Base-by-base conservation (phyloP, 2,888 invertebrate species). In the Endotricha flammealis region DNA sequence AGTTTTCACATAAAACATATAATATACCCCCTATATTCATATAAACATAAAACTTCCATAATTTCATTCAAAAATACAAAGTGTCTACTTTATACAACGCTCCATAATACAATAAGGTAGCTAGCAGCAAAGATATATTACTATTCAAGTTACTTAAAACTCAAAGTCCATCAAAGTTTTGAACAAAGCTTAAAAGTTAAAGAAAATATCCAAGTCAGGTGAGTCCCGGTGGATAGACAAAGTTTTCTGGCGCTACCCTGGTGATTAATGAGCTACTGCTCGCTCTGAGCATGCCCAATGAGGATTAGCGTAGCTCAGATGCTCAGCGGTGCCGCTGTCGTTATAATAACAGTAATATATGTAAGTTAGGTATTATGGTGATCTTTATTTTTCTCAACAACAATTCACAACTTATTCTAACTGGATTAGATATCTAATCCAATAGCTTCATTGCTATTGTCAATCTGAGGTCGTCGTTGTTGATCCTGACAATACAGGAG, bases 141-240 rank as follows among this genome's bases (percentile, higher is more conserved):
- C 81, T 79, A 83, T 83, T 82, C 78, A 81, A 83, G 73, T 77
- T 73, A 80, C 79, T 83, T 81, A 81, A 82, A 83, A 82, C 80
- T 81, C 75, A 60, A 73, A 83, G 81, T 82, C 82, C 79, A 83
- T 83, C 83, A 82, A 78, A 81, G 72, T 83, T 81, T 66, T 62
- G 72, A 80, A 78, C 73, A 75, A 78, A 79, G 82, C 83, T 86
- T 83, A 83, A 80, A 85, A 85, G 85, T 85, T 85, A 85, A 81
- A 81, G 82, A 83, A 83, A 83, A 81, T 80, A 80, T 74, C 75
- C 75, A 60, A 81, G 79, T 81, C 82, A 81, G 85, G 81, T 83
- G 72, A 79, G 77, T 72, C 67, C 60, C 64, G 54, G 64, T 63
- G 75, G 76, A 80, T 78, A 80, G 80, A 75, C 72, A 70, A 82